These are phyloP conservation scores for Euura saliciscinereae DNA, from an alignment of 1,140 invertebrate species.

Conservation along the genomic window DNA sequence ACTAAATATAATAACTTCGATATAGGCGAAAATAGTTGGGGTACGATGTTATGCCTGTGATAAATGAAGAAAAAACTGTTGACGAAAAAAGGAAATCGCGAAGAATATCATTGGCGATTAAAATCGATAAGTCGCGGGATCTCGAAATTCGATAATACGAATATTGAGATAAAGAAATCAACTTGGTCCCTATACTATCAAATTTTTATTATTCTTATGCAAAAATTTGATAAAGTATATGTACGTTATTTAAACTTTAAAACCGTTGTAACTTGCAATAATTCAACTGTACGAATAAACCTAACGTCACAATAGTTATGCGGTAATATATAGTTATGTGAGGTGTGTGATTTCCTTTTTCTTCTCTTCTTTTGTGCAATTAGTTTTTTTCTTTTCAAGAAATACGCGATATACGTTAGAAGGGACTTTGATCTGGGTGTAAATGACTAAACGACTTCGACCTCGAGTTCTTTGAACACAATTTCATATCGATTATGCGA, in stretches of 20 bases:
- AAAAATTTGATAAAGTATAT: slow-evolving; percentile 6
- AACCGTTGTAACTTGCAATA: slow-evolving; percentile 1
- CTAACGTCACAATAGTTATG: not conserved
- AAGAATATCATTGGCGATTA: no score
- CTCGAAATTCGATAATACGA: not conserved
- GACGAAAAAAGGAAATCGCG: no score
- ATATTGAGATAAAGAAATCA: not conserved
- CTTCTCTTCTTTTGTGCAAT: not conserved
- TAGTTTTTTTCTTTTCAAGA: not conserved
- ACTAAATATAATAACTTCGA: not conserved
- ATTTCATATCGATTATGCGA: no score
- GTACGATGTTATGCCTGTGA: no score
- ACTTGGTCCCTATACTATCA: slow-evolving; percentile 5
- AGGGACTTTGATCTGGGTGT: not conserved
- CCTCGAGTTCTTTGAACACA: no score
- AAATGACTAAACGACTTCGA: not conserved
- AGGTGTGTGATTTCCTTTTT: not conserved
- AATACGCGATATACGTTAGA: not conserved
- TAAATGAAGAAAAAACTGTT: no score
- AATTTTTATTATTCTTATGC: not conserved
- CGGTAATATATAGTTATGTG: not conserved
- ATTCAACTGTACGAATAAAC: not conserved
- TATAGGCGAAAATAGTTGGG: not conserved
- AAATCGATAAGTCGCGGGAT: not conserved
- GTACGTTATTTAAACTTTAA: not conserved